Evolutionary conservation across 2,888 invertebrate species (phyloP), one percentile per base, ranked within the genome.

Genomic region (Orgyia antiqua): DNA sequence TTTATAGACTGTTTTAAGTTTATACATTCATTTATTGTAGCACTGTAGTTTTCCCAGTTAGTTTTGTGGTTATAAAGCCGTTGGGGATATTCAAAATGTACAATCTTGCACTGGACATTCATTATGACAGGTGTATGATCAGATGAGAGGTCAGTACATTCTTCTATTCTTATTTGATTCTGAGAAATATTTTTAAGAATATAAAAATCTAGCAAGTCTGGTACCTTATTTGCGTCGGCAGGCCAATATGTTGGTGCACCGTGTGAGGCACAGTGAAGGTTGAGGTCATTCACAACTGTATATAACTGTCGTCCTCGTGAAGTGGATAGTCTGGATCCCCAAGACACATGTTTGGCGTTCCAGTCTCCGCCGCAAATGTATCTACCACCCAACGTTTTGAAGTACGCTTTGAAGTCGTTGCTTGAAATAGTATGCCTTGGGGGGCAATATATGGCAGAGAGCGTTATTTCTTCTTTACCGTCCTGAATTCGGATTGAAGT

Each of bases 381-480:
- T 28, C 8, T 20, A 11, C 7, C 7, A 8, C 28, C 24, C 11
- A 24, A 8, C 8, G 11, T 27, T 12, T n/a, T 12, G 6, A 27
- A 27, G 9, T 12, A 27, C 6, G 5, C 4, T 10, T 2, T 27
- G 13, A 27, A 27, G 4, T 19, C 20, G 20, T 27, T 12, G 2
- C 9, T 10, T 10, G 23, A 15, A 9, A 21, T 23, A 10, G 12
- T 11, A 10, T 26, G 25, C 11, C 13, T 18, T 13, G 20, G 29
- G 13, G 29, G 29, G 10, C 29, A 29, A 10, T 29, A 29, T n/a
- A 29, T 24, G 13, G 29, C 29, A 23, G 29, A 23, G 1, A 26
- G 10, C 11, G 30, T 30, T 17, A 13, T 30, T 10, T 30, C 30
- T 2, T 1, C 5, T 17, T 30, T 24, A 8, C 17, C n/a, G 17